phyloP scores from a whole-genome alignment of 2,888 invertebrate species.

The Cephus sareptanus region DNA sequence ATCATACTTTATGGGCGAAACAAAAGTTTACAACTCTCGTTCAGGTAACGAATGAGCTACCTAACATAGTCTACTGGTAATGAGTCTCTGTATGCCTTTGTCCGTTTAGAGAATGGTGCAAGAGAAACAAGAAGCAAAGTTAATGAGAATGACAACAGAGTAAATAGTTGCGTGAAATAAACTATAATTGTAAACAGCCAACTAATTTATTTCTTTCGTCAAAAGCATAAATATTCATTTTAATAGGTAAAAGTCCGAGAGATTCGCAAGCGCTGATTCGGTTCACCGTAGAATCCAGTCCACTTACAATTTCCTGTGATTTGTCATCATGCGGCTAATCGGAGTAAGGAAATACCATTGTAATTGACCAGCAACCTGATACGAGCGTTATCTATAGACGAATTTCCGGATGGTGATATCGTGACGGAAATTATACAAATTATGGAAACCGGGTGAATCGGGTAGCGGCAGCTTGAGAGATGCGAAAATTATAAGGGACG shows the following conservation, averaged over 20 bases:
- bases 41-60: background rate
- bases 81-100: background rate
- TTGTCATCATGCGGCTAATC: background rate
- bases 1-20: slow-evolving; percentile 18
- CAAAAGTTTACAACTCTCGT: slow-evolving; percentile 22
- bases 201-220: background rate
- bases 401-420: background rate
- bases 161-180: background rate
- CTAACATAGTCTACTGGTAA: background rate
- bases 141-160: background rate
- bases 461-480: slow-evolving; percentile 17
- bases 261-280: background rate
- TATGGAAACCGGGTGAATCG: background rate
- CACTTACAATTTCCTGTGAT: background rate
- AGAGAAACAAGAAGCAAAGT: background rate
- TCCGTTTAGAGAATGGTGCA: background rate
- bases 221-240: background rate
- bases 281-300: background rate
- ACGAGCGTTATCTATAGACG: background rate
- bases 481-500: slow-evolving; percentile 36
- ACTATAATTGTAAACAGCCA: background rate
- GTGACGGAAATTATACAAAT: background rate
- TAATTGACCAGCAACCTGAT: background rate
- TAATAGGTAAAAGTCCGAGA: background rate
- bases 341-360: background rate